Conservation (phyloP, 2,888 invertebrate genomes). For the Thymelicus sylvestris region DNA sequence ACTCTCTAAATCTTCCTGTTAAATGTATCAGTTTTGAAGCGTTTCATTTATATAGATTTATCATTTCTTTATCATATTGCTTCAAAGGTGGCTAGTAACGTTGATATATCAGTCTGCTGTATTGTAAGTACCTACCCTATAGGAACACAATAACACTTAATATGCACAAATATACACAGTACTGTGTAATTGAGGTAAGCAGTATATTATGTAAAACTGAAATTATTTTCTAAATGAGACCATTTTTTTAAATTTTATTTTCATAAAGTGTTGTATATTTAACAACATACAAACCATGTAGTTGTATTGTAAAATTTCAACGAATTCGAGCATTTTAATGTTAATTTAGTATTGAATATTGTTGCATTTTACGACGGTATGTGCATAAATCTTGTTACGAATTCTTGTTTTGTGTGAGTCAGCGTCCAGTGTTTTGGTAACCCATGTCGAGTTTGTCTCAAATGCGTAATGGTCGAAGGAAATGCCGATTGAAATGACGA, state of each 20-base stretch:
- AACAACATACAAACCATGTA: no score
- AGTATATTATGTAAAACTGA: no score
- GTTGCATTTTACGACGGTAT: constrained; percentile 29
- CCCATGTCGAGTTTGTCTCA: constrained; percentile 22
- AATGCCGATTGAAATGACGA: constrained; percentile 11
- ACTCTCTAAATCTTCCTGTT: constrained; percentile 25
- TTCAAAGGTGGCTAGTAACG: no score
- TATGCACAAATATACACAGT: no score
- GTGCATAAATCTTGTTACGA: constrained; percentile 31
- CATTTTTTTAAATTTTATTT: no score
- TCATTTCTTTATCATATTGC: no score
- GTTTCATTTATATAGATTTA: background rate
- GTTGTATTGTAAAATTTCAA: background rate
- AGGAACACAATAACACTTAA: no score
- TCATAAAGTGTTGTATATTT: no score
- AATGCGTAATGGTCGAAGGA: constrained; percentile 17
- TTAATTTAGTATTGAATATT: constrained; percentile 27
- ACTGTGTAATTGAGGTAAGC: no score
- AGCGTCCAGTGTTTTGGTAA: constrained; percentile 30
- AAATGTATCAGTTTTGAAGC: background rate
- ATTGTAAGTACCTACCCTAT: no score
- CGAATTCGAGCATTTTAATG: constrained; percentile 10
- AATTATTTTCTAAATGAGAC: no score
- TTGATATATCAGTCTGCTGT: no score
- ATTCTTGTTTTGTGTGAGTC: constrained; percentile 36